Base-by-base conservation (phyloP, 2,888 invertebrate genomes). In the Latrodectus elegans region DNA sequence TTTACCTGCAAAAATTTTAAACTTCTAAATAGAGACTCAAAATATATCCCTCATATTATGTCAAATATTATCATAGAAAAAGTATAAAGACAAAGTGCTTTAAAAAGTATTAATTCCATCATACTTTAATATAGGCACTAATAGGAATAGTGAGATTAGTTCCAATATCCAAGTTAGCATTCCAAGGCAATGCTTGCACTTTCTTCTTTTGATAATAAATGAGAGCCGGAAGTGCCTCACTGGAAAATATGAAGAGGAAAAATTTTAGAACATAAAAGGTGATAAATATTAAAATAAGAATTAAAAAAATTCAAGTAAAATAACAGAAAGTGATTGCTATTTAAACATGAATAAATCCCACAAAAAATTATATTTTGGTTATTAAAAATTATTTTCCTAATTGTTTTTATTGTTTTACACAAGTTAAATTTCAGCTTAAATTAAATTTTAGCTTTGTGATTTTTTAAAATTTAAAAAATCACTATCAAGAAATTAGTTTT, bases 101-200 rank as follows among this genome's bases (percentile, higher is more conserved):
- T 6, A 38, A 38, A 38, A 38, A 38, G 38, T 38, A 38, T 0
- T 38, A 38, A 38, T 38, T 38, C 38, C 4, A 4, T 60, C 90
- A 74, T 89, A 93, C 93, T 92, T 92, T 93, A 12, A 91, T 93
- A 90, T 94, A 95, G 49, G 94, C 93, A 60, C 94, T 93, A 8
- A 95, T 93, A 14, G 94, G 94, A 89, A 96, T 95, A 89, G 93
- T 92, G 51, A 95, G 93, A 89, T 94, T 90, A 6, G 90, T 90
- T 3, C 93, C 93, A 60, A 94, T 92, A 81, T 94, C 93, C 72
- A 96, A 92, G 83, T 94, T 93, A 53, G 94, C 93, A 92, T 95
- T 95, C 95, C 95, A 95, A 0, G 94, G 93, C 85, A 93, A 92
- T 0, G 95, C 93, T 60, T 93, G 93, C 0, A 92, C 91, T 72